Evolutionary conservation across 2,888 invertebrate species (phyloP).

Genomic region (Hermaeophaga mercurialis): DNA sequence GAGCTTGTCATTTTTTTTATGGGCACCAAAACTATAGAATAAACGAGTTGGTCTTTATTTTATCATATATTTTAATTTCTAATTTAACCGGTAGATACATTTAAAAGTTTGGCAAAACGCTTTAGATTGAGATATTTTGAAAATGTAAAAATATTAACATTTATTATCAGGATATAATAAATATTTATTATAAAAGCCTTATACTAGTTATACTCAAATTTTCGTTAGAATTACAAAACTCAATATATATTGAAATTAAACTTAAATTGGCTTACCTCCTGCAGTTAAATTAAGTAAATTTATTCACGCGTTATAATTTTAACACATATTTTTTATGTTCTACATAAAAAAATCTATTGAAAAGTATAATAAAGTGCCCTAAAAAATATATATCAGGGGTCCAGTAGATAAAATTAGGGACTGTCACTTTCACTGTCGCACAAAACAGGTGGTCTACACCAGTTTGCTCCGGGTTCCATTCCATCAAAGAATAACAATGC

Average conservation of each 20-base stretch:
- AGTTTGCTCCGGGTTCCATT: slow-evolving; percentile 19
- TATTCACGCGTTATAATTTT: not conserved
- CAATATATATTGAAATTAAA: not conserved
- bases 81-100: no score
- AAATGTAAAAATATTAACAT: no score
- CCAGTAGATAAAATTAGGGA: slow-evolving; percentile 5
- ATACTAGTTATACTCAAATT: no score
- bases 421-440: slow-evolving; percentile 14
- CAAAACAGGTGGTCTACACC: slow-evolving; percentile 15
- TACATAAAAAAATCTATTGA: slow-evolving; percentile 1
- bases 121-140: no score
- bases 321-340: not conserved
- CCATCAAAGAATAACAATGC: slow-evolving; percentile 15
- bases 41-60: no score
- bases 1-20: no score
- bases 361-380: slow-evolving; percentile 2
- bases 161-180: not conserved
- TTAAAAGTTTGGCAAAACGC: no score
- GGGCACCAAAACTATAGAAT: no score
- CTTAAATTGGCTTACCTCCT: not conserved
- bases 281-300: not conserved
- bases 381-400: slow-evolving; percentile 2
- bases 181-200: no score
- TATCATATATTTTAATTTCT: no score
- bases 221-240: not conserved